Evolutionary conservation across 2,888 invertebrate species (phyloP).

Genomic region (Proisotoma minuta): DNA sequence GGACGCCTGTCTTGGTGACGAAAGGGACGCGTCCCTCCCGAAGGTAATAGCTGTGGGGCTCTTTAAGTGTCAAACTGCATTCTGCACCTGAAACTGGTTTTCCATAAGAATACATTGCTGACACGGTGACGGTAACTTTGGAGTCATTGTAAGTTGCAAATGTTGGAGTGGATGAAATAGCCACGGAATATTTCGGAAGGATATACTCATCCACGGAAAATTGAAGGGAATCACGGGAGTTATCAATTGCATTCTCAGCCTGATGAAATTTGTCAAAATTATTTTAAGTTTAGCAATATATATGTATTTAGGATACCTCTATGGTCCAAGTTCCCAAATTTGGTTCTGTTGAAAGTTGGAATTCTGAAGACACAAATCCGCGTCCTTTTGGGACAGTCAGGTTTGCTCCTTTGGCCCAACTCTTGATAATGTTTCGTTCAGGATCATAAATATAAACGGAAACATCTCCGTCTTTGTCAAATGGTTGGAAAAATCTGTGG

Average conservation of each 20-base stretch:
- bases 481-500: constrained; percentile 68
- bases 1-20: constrained; percentile 12
- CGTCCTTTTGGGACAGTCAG: constrained; percentile 50
- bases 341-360: constrained; percentile 73
- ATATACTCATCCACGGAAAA: constrained; percentile 85
- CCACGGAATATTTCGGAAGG: constrained; percentile 85
- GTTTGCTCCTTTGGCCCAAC: constrained; percentile 2
- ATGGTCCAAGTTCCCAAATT: constrained; percentile 80
- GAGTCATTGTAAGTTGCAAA: constrained; percentile 76
- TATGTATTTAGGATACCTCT: too few relatives aligned
- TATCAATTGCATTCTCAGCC: neutral
- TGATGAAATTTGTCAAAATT: too few relatives aligned
- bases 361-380: constrained; percentile 70
- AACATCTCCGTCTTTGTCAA: constrained; percentile 54
- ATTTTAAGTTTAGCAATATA: too few relatives aligned
- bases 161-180: constrained; percentile 67
- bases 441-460: constrained; percentile 27
- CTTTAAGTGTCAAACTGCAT: constrained; percentile 55
- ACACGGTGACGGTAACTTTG: constrained; percentile 60
- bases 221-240: constrained; percentile 47
- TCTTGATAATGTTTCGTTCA: constrained; percentile 30
- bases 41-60: constrained; percentile 13
- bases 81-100: constrained; percentile 80
- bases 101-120: constrained; percentile 71
- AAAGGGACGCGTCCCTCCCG: neutral